These are phyloP conservation scores for Germaria angustata DNA, from an alignment of 2,888 invertebrate genomes.

Conservation along the genomic window DNA sequence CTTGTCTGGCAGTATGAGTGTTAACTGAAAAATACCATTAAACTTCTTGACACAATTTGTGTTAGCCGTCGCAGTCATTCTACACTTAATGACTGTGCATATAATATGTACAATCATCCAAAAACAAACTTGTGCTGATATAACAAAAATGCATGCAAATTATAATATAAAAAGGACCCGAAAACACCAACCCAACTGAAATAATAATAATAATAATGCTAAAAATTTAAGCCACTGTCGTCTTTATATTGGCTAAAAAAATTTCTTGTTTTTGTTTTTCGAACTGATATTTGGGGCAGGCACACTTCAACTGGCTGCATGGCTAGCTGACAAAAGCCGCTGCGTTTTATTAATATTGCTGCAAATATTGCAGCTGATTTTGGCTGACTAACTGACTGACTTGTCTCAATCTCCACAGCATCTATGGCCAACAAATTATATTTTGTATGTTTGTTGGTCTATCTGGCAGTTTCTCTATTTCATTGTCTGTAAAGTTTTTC, in stretches of 20 bases:
- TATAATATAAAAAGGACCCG: constrained; percentile 34
- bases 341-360: constrained; percentile 1
- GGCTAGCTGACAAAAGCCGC: constrained; percentile 40
- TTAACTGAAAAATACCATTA: constrained; percentile 64
- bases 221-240: constrained; percentile 50
- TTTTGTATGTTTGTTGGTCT: constrained; percentile 11
- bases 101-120: constrained; percentile 7
- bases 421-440: constrained; percentile 32
- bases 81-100: constrained; percentile 31
- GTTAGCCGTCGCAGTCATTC: constrained; percentile 20
- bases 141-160: constrained; percentile 54
- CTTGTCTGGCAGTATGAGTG: constrained; percentile 43
- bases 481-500: background rate
- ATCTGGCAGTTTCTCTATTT: background rate
- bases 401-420: constrained; percentile 56
- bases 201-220: constrained; percentile 16
- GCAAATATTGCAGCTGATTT: constrained; percentile 43
- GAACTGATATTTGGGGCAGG: constrained; percentile 39
- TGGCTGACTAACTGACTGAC: constrained; percentile 55
- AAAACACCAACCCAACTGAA: constrained; percentile 1
- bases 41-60: constrained; percentile 68
- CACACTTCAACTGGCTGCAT: constrained; percentile 64
- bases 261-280: background rate
- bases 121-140: background rate
- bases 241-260: constrained; percentile 39